phyloP scores from a whole-genome alignment of 1,140 invertebrate genomes.

The Kradibia gibbosae region DNA sequence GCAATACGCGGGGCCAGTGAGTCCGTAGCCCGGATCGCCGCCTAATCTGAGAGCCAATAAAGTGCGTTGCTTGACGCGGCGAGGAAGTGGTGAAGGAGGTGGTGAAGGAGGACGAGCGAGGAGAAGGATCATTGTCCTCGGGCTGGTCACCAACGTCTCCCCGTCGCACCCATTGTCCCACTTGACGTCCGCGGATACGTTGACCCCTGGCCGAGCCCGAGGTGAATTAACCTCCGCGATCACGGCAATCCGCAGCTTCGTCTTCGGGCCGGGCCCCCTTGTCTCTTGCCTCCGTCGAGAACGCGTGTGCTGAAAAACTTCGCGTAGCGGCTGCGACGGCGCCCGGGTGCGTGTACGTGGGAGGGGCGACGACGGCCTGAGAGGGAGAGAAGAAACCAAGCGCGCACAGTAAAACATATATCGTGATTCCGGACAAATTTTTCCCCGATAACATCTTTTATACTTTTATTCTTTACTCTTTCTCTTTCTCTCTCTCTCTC shows the following conservation, averaged over 20 bases:
- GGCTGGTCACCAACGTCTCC: not conserved
- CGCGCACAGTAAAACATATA: not conserved
- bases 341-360: not conserved
- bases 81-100: not conserved
- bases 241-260: no score
- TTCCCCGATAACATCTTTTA: not conserved
- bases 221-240: no score
- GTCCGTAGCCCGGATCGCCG: not conserved
- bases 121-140: not conserved
- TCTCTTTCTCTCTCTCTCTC: not conserved
- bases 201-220: no score
- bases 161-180: no score
- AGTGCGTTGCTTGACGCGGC: no score
- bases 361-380: not conserved
- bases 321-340: no score
- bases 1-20: not conserved
- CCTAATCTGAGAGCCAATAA: conserved; percentile 8
- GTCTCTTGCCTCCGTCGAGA: no score
- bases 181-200: no score
- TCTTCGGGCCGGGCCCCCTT: no score
- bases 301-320: not conserved
- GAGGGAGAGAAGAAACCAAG: not conserved
- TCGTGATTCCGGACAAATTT: not conserved
- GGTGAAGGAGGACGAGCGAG: not conserved
- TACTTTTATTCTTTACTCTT: not conserved